Conservation (phyloP, 2,888 invertebrate species). For the Cephus nigrinus region DNA sequence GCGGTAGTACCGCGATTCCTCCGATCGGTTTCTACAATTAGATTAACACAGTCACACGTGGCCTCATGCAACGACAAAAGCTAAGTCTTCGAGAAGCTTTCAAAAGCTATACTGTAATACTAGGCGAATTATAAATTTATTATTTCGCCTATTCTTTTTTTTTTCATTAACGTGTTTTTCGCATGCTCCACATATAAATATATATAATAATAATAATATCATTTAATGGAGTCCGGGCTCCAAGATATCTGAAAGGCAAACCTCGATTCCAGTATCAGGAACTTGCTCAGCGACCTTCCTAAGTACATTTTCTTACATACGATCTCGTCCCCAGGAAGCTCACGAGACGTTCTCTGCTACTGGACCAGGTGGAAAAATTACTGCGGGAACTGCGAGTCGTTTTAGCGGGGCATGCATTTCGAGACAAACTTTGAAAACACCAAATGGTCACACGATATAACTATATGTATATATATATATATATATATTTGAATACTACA, state of each 20-base stretch:
- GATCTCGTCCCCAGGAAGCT: neutral
- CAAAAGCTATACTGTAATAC: neutral
- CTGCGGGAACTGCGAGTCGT: neutral
- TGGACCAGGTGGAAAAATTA: neutral
- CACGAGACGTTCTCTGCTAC: neutral
- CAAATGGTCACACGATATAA: slow-evolving; percentile 39
- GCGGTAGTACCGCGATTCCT: slow-evolving; percentile 85
- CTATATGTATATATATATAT: neutral
- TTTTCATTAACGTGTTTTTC: neutral
- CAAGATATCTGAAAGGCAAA: neutral
- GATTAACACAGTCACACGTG: slow-evolving; percentile 55
- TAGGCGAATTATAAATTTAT: neutral
- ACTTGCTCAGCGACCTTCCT: neutral
- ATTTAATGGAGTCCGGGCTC: neutral
- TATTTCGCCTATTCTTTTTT: neutral
- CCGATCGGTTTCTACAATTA: slow-evolving; percentile 82
- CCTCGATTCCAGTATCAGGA: neutral
- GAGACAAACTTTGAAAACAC: slow-evolving; percentile 43
- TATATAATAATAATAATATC: neutral
- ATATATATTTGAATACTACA: slow-evolving; percentile 8
- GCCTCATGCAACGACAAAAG: slow-evolving; percentile 49
- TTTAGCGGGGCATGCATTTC: slow-evolving; percentile 41
- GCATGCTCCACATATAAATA: neutral
- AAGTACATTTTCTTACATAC: neutral
- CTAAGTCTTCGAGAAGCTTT: neutral